A percentile compares a stretch with the other conserved stretches of the same genome.
Evolutionary conservation across 2,797 vertebrate species (phyloP).

Genomic region (Gymnoscopelus braueri): DNA sequence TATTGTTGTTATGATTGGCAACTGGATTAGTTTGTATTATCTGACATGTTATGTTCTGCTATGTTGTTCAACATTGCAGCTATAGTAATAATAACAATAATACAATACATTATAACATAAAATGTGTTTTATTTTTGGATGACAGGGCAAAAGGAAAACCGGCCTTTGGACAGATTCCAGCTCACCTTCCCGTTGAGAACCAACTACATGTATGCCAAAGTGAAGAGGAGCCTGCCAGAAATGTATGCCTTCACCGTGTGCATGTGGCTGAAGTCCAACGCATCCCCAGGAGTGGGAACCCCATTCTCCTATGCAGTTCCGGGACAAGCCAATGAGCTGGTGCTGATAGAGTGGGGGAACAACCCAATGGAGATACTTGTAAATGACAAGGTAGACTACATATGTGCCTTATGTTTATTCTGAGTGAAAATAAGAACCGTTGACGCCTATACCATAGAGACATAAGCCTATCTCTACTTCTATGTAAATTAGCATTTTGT

Average conservation of each 20-base stretch:
- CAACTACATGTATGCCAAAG: constrained; percentile 99
- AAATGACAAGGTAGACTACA: constrained; percentile 90
- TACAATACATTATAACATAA: too few species aligned
- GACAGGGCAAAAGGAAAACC: constrained; percentile 92
- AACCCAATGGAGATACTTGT: constrained; percentile 99
- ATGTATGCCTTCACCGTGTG: constrained; percentile 97
- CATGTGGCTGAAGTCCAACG: constrained; percentile 97
- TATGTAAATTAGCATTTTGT: neutral
- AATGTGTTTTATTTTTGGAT: neutral
- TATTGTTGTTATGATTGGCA: too few species aligned
- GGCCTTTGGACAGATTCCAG: constrained; percentile 95
- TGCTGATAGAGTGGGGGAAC: constrained; percentile 98
- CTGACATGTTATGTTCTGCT: too few species aligned
- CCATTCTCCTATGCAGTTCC: constrained; percentile 97
- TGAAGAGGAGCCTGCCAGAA: constrained; percentile 94
- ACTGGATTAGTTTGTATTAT: too few species aligned
- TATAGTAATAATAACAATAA: too few species aligned
- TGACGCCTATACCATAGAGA: neutral
- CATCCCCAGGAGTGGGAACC: constrained; percentile 94
- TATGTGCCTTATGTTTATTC: neutral
- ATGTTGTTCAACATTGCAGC: too few species aligned
- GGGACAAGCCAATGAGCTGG: constrained; percentile 95
- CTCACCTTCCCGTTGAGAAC: constrained; percentile 94
- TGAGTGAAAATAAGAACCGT: too few species aligned
- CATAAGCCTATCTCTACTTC: too few species aligned